A percentile compares a stretch with the other conserved stretches of the same genome.
Conservation (phyloP, 2,888 invertebrate genomes). For the Leptinotarsa juncta region DNA sequence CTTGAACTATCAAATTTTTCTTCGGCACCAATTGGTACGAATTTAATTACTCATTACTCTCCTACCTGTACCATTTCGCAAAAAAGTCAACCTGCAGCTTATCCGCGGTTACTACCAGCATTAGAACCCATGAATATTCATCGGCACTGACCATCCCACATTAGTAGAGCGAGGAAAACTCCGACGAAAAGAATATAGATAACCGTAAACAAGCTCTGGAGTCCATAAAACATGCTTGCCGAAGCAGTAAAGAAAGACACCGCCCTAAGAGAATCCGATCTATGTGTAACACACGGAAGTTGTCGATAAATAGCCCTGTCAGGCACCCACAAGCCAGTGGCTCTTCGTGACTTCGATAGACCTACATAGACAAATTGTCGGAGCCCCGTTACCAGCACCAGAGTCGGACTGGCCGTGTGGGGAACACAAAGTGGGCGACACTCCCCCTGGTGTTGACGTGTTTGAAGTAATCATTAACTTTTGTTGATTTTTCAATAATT, state of each 20-base stretch:
- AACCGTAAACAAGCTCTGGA: constrained; percentile 41
- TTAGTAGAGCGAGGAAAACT: constrained; percentile 19
- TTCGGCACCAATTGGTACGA: no score
- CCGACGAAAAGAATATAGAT: constrained; percentile 34
- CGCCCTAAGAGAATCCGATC: constrained; percentile 45
- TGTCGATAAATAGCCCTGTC: constrained; percentile 60
- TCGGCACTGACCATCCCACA: constrained; percentile 22
- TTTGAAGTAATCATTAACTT: no score
- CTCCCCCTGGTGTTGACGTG: no score
- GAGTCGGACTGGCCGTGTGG: no score
- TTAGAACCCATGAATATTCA: constrained; percentile 23
- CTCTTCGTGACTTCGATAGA: constrained; percentile 59
- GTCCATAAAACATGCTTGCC: constrained; percentile 37
- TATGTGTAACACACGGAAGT: constrained; percentile 60
- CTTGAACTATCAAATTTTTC: no score
- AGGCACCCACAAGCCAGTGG: constrained; percentile 60
- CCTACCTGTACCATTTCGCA: no score
- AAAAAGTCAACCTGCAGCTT: no score
- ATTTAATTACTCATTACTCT: no score
- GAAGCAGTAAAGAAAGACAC: constrained; percentile 41
- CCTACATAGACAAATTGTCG: constrained; percentile 60
- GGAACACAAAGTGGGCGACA: no score
- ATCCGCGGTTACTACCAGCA: background rate
- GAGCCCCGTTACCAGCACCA: constrained; percentile 49
- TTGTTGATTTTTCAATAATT: no score